Evolutionary conservation across 2,888 invertebrate genomes (phyloP).

Genomic region (Mimumesa dahlbomi): DNA sequence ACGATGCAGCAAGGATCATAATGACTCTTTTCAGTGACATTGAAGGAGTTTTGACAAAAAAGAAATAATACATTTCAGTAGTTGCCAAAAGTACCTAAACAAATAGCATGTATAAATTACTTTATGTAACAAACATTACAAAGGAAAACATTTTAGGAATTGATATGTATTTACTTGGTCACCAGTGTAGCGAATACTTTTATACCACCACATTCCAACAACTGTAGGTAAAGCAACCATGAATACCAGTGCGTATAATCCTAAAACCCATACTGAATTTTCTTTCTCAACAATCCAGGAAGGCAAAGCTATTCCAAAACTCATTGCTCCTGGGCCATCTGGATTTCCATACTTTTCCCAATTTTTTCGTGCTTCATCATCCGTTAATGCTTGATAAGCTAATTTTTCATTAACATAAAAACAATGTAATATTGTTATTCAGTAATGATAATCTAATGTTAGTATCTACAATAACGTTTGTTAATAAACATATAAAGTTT

Average conservation of each 20-base stretch:
- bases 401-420: constrained; percentile 34
- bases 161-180: constrained; percentile 85
- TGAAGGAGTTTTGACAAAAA: constrained; percentile 96
- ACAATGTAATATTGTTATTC: constrained; percentile 8
- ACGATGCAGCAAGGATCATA: constrained; percentile 97
- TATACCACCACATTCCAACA: constrained; percentile 99
- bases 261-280: constrained; percentile 98
- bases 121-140: background rate
- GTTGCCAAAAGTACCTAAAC: constrained; percentile 93
- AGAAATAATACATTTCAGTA: constrained; percentile 97
- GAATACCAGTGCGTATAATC: constrained; percentile 96
- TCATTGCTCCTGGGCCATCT: constrained; percentile 99
- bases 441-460: constrained; percentile 15
- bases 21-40: constrained; percentile 97
- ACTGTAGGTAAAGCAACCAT: constrained; percentile 97
- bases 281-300: constrained; percentile 99
- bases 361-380: constrained; percentile 97
- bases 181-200: constrained; percentile 97
- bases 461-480: constrained; percentile 6
- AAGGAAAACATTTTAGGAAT: background rate
- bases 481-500: constrained; percentile 2
- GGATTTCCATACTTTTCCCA: constrained; percentile 99
- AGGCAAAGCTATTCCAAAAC: constrained; percentile 99
- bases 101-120: background rate
- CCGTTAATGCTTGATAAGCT: constrained; percentile 92